Evolutionary conservation across 2,888 invertebrate genomes (phyloP), one percentile per base, ranked within the genome.

Genomic region (Pediacus dermestoides): DNA sequence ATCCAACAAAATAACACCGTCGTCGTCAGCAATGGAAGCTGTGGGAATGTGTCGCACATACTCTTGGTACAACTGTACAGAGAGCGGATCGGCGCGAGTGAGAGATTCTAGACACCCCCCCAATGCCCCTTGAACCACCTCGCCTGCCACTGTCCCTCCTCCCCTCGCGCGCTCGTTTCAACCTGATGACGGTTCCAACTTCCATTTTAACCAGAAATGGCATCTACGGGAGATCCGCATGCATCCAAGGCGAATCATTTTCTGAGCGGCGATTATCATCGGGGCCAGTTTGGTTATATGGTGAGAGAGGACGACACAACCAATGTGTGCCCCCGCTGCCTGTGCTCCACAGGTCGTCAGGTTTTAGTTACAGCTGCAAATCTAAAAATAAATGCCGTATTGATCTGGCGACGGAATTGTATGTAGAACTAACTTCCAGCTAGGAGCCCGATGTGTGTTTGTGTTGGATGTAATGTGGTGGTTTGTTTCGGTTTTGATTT

Each of bases 21-120:
- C n/a, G n/a, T n/a, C n/a, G n/a, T 14, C 7, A 38, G 39, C 52
- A 53, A 55, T 57, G 56, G 58, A 55, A 52, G 57, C 58, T 55
- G 58, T 53, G 55, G 53, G 56, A 54, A 57, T 55, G 58, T 59
- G 60, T 61, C 56, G 59, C 60, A 57, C 53, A 53, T 52, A 57
- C 60, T 60, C 54, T 61, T 61, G 55, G 46, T 53, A 48, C 39
- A 44, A 46, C 61, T 61, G 61, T 61, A 61, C 60, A 30, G 43
- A 49, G 57, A 51, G 57, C 56, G 54, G 58, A 58, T 57, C 61
- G 60, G 55, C 58, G 58, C 53, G 58, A 57, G 60, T 57, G 61
- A 56, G 55, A 57, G 59, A 58, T 58, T 58, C 56, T 53, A 52
- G 48, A 46, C 57, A 51, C 56, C 52, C 53, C 49, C 48, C n/a